These are phyloP conservation scores for Ophion obscuratus DNA, from an alignment of 2,888 invertebrate species.

Conservation along the genomic window DNA sequence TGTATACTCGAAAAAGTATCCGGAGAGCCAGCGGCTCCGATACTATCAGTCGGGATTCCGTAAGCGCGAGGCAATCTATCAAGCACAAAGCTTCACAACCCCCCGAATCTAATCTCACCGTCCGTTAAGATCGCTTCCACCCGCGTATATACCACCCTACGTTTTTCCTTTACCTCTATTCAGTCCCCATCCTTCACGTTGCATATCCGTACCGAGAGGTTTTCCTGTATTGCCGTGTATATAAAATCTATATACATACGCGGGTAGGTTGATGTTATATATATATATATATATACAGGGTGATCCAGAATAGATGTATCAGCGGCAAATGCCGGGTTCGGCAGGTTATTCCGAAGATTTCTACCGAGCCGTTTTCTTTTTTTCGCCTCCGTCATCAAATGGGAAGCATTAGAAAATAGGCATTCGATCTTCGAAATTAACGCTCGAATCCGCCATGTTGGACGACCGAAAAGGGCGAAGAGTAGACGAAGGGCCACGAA, in stretches of 20 bases:
- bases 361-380: no score
- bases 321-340: no score
- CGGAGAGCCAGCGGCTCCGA: slow-evolving; percentile 48
- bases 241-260: slow-evolving; percentile 1
- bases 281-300: no score
- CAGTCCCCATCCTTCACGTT: slow-evolving; percentile 20
- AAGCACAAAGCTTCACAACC: slow-evolving; percentile 65
- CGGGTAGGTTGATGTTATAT: no score
- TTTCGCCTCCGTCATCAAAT: no score
- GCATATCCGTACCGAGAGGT: slow-evolving; percentile 18
- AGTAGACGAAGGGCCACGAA: no score
- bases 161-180: slow-evolving; percentile 26
- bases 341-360: no score
- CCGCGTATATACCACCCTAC: slow-evolving; percentile 26
- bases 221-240: slow-evolving; percentile 9
- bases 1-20: slow-evolving; percentile 42
- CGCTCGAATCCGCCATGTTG: no score
- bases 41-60: slow-evolving; percentile 66
- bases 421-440: no score
- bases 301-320: no score
- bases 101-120: slow-evolving; percentile 59
- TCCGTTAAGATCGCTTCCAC: slow-evolving; percentile 27
- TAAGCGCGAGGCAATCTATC: slow-evolving; percentile 67
- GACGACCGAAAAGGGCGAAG: no score
- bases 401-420: no score